Percentiles rank a stretch among this genome's conserved stretches.
Conservation (phyloP, 2,888 invertebrate genomes). For the Bhutanitis thaidina region DNA sequence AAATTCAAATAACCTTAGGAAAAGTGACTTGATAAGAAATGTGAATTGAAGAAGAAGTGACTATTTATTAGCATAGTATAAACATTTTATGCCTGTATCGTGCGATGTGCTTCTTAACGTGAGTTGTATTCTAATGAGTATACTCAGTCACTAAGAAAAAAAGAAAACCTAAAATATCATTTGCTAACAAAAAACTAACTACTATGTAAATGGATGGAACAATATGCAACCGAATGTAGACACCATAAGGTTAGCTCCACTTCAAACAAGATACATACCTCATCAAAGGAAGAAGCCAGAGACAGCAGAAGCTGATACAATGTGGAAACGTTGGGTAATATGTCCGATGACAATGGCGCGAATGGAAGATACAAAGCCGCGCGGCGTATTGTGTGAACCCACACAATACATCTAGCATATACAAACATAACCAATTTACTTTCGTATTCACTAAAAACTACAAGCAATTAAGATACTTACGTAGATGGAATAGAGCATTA, state of each 20-base stretch:
- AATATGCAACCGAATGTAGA: slow-evolving; percentile 16
- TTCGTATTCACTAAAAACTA: slow-evolving; percentile 43
- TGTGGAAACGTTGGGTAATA: slow-evolving; percentile 75
- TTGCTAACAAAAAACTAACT: no score
- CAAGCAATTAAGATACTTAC: slow-evolving; percentile 48
- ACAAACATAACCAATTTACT: slow-evolving; percentile 47
- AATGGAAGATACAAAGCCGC: slow-evolving; percentile 71
- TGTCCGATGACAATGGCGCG: slow-evolving; percentile 73
- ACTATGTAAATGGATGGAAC: no score
- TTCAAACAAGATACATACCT: slow-evolving; percentile 60
- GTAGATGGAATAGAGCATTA: slow-evolving; percentile 26
- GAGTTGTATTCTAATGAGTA: no score
- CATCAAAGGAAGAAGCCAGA: slow-evolving; percentile 70
- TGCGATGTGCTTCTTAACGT: no score
- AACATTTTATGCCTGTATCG: no score
- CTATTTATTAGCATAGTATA: no score
- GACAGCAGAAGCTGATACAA: slow-evolving; percentile 63
- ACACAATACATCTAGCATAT: slow-evolving; percentile 74
- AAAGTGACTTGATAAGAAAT: no score
- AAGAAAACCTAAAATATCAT: no score
- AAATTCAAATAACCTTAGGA: no score
- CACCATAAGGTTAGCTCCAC: slow-evolving; percentile 32
- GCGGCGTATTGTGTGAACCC: slow-evolving; percentile 69
- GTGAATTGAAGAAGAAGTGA: no score
- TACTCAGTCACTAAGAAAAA: no score